Percentiles rank a stretch among this genome's conserved stretches.
Conservation (phyloP, 2,797 vertebrate genomes). For the Centroberyx gerrardi region DNA sequence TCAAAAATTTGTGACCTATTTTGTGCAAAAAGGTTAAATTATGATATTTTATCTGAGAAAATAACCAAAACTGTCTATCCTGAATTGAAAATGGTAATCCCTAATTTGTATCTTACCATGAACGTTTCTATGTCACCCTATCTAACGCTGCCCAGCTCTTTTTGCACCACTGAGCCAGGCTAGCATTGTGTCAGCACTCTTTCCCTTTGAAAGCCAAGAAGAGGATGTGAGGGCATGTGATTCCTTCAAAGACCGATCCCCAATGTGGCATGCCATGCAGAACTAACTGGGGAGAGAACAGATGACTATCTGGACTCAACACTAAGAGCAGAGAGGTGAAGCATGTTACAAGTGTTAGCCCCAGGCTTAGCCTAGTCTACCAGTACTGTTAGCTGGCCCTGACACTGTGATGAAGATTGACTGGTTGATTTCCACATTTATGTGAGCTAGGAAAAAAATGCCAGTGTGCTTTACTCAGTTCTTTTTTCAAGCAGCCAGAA, state of each 20-base stretch:
- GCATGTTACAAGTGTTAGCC: background rate
- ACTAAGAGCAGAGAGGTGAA: background rate
- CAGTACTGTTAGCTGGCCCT: background rate
- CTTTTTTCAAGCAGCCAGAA: background rate
- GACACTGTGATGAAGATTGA: background rate
- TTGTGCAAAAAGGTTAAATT: background rate
- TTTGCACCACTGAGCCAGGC: conserved; percentile 9
- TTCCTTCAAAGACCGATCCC: conserved; percentile 31
- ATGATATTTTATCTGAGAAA: background rate
- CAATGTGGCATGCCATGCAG: conserved; percentile 35
- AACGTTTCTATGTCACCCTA: background rate
- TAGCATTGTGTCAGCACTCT: conserved; percentile 7
- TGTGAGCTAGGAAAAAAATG: background rate
- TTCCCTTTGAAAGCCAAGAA: conserved; percentile 13
- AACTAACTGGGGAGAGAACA: conserved; percentile 32
- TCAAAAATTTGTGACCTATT: background rate
- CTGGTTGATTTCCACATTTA: background rate
- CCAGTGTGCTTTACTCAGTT: background rate
- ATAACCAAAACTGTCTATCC: background rate
- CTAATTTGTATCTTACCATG: background rate
- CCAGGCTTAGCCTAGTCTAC: background rate
- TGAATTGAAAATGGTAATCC: background rate
- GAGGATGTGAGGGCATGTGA: conserved; percentile 13
- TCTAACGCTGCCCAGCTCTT: background rate
- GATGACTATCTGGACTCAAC: conserved; percentile 14